phyloP scores from a whole-genome alignment of 2,888 invertebrate species.

The Chirona hameri region DNA sequence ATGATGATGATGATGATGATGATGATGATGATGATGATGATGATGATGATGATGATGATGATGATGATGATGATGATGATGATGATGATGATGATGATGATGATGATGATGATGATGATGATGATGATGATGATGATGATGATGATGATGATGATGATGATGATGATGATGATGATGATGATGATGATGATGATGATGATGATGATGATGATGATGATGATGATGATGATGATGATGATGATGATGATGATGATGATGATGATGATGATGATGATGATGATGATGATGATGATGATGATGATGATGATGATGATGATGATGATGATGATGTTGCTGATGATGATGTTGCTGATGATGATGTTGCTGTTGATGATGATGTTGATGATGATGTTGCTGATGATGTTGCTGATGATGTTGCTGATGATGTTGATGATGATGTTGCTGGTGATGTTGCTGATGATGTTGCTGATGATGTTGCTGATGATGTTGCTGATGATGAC shows the following conservation, averaged over 20 bases:
- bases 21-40: background rate
- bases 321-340: too few relatives aligned
- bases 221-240: constrained; percentile 22
- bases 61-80: background rate
- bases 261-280: too few relatives aligned
- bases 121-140: background rate
- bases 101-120: background rate
- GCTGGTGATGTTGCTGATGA: too few relatives aligned
- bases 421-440: too few relatives aligned
- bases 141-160: background rate
- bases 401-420: too few relatives aligned
- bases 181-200: constrained; percentile 22
- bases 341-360: too few relatives aligned
- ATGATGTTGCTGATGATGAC: too few relatives aligned
- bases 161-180: background rate
- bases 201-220: constrained; percentile 22
- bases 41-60: background rate
- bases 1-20: background rate
- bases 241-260: constrained; percentile 12
- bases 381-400: too few relatives aligned
- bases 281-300: too few relatives aligned
- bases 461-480: too few relatives aligned
- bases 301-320: too few relatives aligned
- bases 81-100: background rate
- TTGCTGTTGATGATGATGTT: too few relatives aligned